Evolutionary conservation across 2,797 vertebrate species (phyloP), one percentile per base, ranked within the genome.

Genomic region (Mormyrus proboscirostris): DNA sequence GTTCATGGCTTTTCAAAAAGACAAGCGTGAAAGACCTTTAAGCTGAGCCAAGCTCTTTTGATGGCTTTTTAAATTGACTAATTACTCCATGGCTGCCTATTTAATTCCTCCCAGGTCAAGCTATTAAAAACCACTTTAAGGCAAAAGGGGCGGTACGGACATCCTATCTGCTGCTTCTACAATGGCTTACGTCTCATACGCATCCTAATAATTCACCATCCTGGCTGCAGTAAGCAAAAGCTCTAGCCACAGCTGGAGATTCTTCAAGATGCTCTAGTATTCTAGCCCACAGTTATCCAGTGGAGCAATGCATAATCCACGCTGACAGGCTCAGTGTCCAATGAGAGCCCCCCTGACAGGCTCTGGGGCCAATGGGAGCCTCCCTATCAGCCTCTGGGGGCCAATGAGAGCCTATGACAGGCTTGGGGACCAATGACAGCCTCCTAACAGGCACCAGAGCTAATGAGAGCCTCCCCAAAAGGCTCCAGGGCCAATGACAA

Each of bases 81-180:
- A 79, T 79, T 79, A 79, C 73, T 79, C 73, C 38, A 79, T 44
- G 38, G 33, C 73, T 79, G 38, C 29, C 50, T 86, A 9, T 57
- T 57, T 57, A 57, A 33, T 57, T 87, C 25, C 51, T 87, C 25
- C 3, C 50, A 57, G 16, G 47, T 14, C 85, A 79, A 55, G 29
- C 53, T 51, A 55, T 87, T 87, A 87, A 55, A 79, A 87, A 57
- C 82, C 85, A 87, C 22, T 87, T 87, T 29, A 55, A 44, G 50
- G 22, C 25, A 29, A 38, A 87, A 38, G 53, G 85, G 53, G 29
- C 7, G 53, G 33, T 22, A 19, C 29, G n/a, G 33, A 59, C n/a
- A 14, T 12, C 3, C 83, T 29, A 51, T 16, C 83, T 53, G 83
- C 7, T 53, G 47, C n/a, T 53, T 86, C 29, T 87, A 14, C 85